phyloP scores from a whole-genome alignment of 2,888 invertebrate species.

The Papilio gigon region DNA sequence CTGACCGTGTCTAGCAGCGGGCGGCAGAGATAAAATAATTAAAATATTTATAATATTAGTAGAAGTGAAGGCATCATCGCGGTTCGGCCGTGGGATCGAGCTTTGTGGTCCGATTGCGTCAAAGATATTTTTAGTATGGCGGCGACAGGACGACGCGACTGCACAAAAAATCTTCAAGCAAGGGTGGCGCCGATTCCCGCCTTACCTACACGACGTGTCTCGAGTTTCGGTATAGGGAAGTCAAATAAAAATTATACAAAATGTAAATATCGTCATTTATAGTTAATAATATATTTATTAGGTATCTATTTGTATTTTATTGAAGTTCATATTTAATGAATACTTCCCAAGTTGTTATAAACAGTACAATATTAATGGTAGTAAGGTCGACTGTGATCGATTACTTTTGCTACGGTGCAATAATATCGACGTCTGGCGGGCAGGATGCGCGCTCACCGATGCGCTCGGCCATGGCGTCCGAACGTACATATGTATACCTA shows the following conservation, averaged over 20 bases:
- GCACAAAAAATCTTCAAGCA: constrained; percentile 69
- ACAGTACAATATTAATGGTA: constrained; percentile 26
- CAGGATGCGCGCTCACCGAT: constrained; percentile 67
- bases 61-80: constrained; percentile 53
- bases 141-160: constrained; percentile 67
- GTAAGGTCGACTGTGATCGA: constrained; percentile 29
- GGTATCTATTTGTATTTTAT: background rate
- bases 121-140: constrained; percentile 74
- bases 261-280: background rate
- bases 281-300: no score
- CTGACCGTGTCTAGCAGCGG: constrained; percentile 58
- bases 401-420: constrained; percentile 37
- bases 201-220: constrained; percentile 14
- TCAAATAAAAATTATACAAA: background rate
- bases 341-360: constrained; percentile 14
- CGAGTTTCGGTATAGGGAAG: background rate
- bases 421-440: constrained; percentile 52
- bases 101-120: constrained; percentile 65
- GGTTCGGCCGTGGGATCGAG: constrained; percentile 66
- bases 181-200: constrained; percentile 69
- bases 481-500: constrained; percentile 58
- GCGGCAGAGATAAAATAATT: constrained; percentile 68
- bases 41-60: constrained; percentile 76
- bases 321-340: constrained; percentile 11
- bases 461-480: constrained; percentile 72